A percentile compares a stretch with the other conserved stretches of the same genome.
Conservation (phyloP, 2,113 vertebrate genomes). For the Nothocercus nigrocapillus region DNA sequence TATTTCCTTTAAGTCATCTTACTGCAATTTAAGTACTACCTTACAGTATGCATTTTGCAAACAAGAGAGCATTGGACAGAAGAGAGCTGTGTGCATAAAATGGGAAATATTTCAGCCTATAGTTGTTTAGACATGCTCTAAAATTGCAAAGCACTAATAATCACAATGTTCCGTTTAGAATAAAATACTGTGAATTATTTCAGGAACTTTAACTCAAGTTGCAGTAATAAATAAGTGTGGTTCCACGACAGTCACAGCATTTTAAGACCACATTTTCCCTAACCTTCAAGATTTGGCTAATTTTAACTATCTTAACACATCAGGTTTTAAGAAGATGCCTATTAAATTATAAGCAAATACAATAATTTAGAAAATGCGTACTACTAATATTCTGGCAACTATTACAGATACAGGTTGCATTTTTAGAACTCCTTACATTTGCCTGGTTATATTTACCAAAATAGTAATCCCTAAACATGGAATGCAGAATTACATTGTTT, state of each 20-base stretch:
- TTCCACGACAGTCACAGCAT: not conserved
- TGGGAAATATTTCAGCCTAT: not conserved
- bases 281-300: not conserved
- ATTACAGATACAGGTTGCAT: not conserved
- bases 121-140: not conserved
- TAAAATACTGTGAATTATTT: constrained; percentile 1
- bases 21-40: not conserved
- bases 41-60: not conserved
- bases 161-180: not conserved
- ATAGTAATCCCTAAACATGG: not conserved
- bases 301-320: not conserved
- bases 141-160: not conserved
- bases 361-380: constrained; percentile 1
- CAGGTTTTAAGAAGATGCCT: not conserved
- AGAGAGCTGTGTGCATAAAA: not conserved
- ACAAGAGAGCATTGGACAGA: not conserved
- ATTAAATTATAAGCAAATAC: not conserved
- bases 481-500: not conserved
- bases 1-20: not conserved
- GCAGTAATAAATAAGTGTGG: not conserved
- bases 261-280: not conserved
- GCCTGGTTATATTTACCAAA: not conserved
- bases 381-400: constrained; percentile 26
- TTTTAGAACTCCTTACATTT: not conserved
- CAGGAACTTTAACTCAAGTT: not conserved